These are phyloP conservation scores for Rhinolophus sinicus DNA, from an alignment of 2,113 vertebrate species.

Conservation along the genomic window DNA sequence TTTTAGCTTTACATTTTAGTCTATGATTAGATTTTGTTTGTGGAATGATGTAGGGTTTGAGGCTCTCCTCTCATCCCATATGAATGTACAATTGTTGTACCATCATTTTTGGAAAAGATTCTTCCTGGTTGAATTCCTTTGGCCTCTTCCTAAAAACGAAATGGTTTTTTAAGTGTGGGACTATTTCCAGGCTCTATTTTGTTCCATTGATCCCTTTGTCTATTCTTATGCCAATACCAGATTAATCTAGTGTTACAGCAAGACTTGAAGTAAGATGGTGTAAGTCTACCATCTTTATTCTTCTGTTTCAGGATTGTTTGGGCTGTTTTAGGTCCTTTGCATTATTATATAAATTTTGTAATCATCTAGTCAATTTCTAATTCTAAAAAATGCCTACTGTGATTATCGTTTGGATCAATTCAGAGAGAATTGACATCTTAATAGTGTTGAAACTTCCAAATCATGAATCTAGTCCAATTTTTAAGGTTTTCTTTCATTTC, in stretches of 20 bases:
- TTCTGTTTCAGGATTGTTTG: not conserved
- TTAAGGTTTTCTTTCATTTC: not conserved
- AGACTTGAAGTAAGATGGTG: not conserved
- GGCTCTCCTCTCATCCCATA: not conserved
- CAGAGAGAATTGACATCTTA: constrained; percentile 1
- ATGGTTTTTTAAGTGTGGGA: not conserved
- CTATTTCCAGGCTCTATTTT: not conserved
- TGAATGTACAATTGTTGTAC: not conserved
- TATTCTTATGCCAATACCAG: not conserved
- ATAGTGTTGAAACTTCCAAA: not conserved
- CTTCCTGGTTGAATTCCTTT: not conserved
- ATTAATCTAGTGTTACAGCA: not conserved
- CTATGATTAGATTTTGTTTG: not conserved
- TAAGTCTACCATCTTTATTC: not conserved
- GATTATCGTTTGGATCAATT: not conserved
- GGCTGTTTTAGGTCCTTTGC: not conserved
- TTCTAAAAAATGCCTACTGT: not conserved
- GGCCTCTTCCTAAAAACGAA: not conserved
- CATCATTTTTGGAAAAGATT: not conserved
- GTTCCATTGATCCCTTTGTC: not conserved
- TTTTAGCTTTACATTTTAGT: not conserved
- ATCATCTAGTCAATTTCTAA: constrained; percentile 16
- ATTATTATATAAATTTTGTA: not conserved
- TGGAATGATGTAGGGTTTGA: not conserved
- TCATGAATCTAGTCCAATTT: not conserved